Evolutionary conservation across 2,888 invertebrate species (phyloP).

Genomic region (Liodrosophila aerea): DNA sequence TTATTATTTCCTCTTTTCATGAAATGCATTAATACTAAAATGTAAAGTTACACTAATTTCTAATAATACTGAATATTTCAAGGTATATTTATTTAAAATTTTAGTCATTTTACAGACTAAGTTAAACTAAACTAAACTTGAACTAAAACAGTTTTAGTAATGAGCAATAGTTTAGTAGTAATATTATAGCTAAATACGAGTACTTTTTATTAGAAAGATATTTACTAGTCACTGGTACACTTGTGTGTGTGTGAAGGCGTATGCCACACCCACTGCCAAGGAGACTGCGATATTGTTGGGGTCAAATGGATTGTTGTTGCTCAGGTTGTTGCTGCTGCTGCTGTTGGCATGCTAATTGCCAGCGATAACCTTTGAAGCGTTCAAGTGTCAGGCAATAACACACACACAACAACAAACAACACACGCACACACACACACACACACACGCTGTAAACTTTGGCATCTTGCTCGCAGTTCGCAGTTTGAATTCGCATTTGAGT

Average conservation of each 20-base stretch:
- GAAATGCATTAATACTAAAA: too few relatives aligned
- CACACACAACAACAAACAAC: slow-evolving; percentile 18
- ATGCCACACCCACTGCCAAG: slow-evolving; percentile 3
- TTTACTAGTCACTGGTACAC: not conserved
- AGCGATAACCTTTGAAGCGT: slow-evolving; percentile 56
- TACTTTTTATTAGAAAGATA: too few relatives aligned
- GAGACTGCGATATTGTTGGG: slow-evolving; percentile 24
- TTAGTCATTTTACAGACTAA: too few relatives aligned
- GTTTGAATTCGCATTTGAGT: slow-evolving; percentile 55
- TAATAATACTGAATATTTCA: too few relatives aligned
- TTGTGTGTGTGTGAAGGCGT: not conserved
- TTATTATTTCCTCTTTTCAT: too few relatives aligned
- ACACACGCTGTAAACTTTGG: slow-evolving; percentile 25
- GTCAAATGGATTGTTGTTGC: slow-evolving; percentile 16
- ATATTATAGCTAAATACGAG: too few relatives aligned
- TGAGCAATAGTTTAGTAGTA: too few relatives aligned
- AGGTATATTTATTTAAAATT: too few relatives aligned
- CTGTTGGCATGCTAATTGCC: slow-evolving; percentile 60
- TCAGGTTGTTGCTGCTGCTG: slow-evolving; percentile 17
- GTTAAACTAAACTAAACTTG: too few relatives aligned
- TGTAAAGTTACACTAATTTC: too few relatives aligned
- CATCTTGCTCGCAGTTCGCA: slow-evolving; percentile 20
- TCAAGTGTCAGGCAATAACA: slow-evolving; percentile 49
- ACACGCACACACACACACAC: slow-evolving; percentile 13
- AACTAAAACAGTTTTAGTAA: too few relatives aligned